Evolutionary conservation across 2,113 vertebrate species (phyloP).

Genomic region (Tupaia chinensis): DNA sequence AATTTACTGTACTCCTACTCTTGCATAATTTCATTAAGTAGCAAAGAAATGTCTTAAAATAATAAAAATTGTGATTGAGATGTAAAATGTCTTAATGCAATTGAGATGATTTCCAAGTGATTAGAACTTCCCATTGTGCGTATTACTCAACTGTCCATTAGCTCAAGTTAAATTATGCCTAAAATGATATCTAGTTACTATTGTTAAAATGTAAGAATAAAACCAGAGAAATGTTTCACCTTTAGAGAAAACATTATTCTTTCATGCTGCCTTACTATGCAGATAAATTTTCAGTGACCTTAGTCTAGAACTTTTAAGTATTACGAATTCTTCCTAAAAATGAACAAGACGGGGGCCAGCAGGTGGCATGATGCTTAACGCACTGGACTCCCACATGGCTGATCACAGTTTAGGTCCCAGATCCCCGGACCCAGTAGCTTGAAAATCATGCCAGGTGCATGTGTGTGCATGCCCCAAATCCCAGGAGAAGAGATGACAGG

Average conservation of each 20-base stretch:
- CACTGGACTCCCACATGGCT: too few relatives aligned
- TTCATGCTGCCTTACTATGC: not conserved
- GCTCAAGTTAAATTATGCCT: not conserved
- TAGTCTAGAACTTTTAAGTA: not conserved
- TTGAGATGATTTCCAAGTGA: not conserved
- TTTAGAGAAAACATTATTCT: not conserved
- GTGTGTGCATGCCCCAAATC: too few relatives aligned
- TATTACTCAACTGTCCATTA: not conserved
- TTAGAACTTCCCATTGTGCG: not conserved
- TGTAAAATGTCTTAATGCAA: not conserved
- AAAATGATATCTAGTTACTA: not conserved
- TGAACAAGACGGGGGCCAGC: not conserved
- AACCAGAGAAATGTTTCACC: not conserved
- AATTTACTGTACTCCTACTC: not conserved
- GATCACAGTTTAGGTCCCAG: too few relatives aligned
- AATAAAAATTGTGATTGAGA: not conserved
- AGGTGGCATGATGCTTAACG: too few relatives aligned
- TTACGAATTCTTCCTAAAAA: not conserved
- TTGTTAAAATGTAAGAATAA: not conserved
- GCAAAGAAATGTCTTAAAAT: not conserved
- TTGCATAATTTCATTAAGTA: not conserved
- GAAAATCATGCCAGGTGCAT: too few relatives aligned
- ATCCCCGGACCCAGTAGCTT: too few relatives aligned
- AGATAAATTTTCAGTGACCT: not conserved
- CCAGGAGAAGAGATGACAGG: too few relatives aligned